Conservation (phyloP, 2,888 invertebrate species). For the Machimus rusticus region DNA sequence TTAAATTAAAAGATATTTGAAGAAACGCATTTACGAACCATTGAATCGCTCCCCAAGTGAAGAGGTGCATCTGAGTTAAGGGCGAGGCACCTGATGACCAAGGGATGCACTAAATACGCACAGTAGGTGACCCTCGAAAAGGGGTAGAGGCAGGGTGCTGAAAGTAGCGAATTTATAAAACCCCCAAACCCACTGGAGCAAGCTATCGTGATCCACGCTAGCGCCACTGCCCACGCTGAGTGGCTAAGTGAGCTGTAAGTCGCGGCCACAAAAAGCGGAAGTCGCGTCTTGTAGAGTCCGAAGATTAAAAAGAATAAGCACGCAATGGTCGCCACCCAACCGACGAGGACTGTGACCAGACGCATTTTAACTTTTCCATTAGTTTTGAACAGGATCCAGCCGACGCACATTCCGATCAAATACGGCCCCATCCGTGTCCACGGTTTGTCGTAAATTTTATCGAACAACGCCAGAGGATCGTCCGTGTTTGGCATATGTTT, state of each 20-base stretch:
- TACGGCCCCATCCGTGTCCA: conserved; percentile 88
- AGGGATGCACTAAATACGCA: conserved; percentile 84
- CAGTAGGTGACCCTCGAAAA: conserved; percentile 88
- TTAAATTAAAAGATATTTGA: neutral
- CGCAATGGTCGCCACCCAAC: conserved; percentile 74
- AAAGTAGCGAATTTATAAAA: conserved; percentile 75
- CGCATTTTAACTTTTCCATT: conserved; percentile 79
- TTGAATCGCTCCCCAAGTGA: conserved; percentile 79
- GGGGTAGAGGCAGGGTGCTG: conserved; percentile 80
- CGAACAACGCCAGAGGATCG: conserved; percentile 84
- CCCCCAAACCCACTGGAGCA: conserved; percentile 87
- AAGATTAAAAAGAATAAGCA: conserved; percentile 78
- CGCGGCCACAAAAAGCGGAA: conserved; percentile 75
- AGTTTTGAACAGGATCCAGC: conserved; percentile 84
- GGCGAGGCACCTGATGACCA: conserved; percentile 80
- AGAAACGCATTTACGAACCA: conserved; percentile 65
- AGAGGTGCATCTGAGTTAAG: conserved; percentile 84
- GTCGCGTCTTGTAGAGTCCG: conserved; percentile 76
- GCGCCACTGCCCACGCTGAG: conserved; percentile 81
- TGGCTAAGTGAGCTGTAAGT: conserved; percentile 83
- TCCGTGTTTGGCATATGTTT: conserved; percentile 81
- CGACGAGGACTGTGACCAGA: conserved; percentile 71
- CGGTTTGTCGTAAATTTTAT: conserved; percentile 89
- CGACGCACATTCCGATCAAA: conserved; percentile 82
- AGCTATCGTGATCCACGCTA: conserved; percentile 85